phyloP scores from a whole-genome alignment of 2,888 invertebrate species.

The Cantharis rustica region DNA sequence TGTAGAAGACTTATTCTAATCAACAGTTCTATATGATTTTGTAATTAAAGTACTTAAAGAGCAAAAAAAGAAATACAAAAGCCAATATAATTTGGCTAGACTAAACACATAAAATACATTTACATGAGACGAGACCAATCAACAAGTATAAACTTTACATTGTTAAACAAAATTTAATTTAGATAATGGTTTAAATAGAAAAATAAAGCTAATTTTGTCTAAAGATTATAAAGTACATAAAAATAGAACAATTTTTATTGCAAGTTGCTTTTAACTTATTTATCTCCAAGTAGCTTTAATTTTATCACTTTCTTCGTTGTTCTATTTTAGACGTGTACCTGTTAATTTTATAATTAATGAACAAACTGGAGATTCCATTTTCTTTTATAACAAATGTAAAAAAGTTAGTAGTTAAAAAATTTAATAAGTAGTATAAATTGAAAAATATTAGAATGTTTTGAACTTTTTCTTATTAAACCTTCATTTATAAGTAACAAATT shows the following conservation, averaged over 20 bases:
- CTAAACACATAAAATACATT: not conserved
- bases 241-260: not conserved
- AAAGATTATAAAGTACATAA: not conserved
- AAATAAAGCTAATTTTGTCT: not conserved
- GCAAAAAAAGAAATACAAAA: not conserved
- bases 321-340: not conserved
- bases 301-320: not conserved
- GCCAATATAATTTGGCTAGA: not conserved
- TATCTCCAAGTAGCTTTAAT: not conserved
- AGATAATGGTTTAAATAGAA: not conserved
- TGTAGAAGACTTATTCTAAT: too few species aligned
- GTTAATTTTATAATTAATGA: not conserved
- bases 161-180: not conserved
- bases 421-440: not conserved
- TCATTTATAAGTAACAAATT: not conserved
- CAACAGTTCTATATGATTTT: too few species aligned
- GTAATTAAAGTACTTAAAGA: too few species aligned
- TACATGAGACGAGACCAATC: not conserved
- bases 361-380: not conserved
- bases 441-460: not conserved
- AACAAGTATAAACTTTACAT: not conserved
- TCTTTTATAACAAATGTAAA: not conserved
- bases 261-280: not conserved
- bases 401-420: not conserved
- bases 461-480: not conserved